Percentiles rank a stretch among this genome's conserved stretches.
Evolutionary conservation across 2,113 vertebrate genomes (phyloP).

Genomic region (Clinocottus analis): DNA sequence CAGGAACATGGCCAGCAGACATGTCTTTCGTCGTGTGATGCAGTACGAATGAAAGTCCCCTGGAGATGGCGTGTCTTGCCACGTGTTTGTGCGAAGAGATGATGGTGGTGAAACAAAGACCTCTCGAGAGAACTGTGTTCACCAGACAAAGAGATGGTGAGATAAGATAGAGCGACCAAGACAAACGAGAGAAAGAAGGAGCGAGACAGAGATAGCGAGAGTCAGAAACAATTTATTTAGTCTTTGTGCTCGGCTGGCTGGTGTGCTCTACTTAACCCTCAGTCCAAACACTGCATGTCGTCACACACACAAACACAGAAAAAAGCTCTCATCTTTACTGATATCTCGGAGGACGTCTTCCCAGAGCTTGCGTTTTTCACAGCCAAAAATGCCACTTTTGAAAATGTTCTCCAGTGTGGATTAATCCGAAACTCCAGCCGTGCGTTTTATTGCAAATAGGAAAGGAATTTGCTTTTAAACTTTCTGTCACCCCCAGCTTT

Average conservation of each 20-base stretch:
- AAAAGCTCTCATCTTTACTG: constrained; percentile 25
- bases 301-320: constrained; percentile 11
- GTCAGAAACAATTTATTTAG: constrained; percentile 68
- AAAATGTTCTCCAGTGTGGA: constrained; percentile 14
- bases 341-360: constrained; percentile 14
- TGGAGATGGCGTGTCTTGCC: constrained; percentile 13
- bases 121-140: constrained; percentile 53
- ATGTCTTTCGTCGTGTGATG: constrained; percentile 33
- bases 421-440: background rate
- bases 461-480: constrained; percentile 1
- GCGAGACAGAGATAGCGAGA: constrained; percentile 39
- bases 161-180: constrained; percentile 52
- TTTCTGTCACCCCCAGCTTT: constrained; percentile 2
- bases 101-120: constrained; percentile 58
- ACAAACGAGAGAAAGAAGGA: constrained; percentile 43
- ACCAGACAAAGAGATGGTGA: constrained; percentile 60
- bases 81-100: constrained; percentile 41
- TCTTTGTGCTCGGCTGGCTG: constrained; percentile 59
- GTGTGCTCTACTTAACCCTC: constrained; percentile 68
- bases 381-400: constrained; percentile 2
- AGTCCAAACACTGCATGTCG: constrained; percentile 60
- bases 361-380: constrained; percentile 2
- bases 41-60: constrained; percentile 56
- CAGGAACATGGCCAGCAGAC: constrained; percentile 32
- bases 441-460: constrained; percentile 13